phyloP scores from a whole-genome alignment of 2,797 vertebrate species.

The Clarias pachynema region DNA sequence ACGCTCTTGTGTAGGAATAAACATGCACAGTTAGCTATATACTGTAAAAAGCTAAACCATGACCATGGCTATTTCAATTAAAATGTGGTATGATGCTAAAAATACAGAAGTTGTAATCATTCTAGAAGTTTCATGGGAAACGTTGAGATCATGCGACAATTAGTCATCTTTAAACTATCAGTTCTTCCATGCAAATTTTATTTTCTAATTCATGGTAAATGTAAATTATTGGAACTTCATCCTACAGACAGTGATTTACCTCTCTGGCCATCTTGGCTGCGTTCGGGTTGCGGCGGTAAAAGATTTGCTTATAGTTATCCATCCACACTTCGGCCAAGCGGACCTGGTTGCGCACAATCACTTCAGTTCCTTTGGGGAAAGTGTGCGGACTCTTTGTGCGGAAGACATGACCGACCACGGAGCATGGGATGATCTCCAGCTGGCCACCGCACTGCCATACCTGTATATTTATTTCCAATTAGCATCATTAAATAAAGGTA shows the following conservation, averaged over 20 bases:
- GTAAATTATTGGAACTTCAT: background rate
- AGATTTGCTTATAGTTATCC: slow-evolving; percentile 89
- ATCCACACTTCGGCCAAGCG: slow-evolving; percentile 97
- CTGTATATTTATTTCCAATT: slow-evolving; percentile 63
- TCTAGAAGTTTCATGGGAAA: background rate
- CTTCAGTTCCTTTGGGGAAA: slow-evolving; percentile 91
- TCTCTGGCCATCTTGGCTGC: slow-evolving; percentile 84
- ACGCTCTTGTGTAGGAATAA: background rate
- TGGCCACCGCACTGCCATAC: slow-evolving; percentile 97
- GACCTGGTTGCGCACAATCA: slow-evolving; percentile 92
- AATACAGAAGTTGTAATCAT: background rate
- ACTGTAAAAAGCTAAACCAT: background rate
- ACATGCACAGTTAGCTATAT: too few relatives aligned
- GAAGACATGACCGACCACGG: slow-evolving; percentile 95
- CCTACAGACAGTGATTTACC: slow-evolving; percentile 67
- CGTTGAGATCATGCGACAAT: background rate
- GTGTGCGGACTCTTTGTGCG: slow-evolving; percentile 95
- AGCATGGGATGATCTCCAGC: slow-evolving; percentile 94
- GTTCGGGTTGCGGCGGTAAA: slow-evolving; percentile 85
- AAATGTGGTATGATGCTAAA: background rate
- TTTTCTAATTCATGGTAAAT: background rate
- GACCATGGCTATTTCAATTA: background rate
- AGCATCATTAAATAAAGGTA: background rate
- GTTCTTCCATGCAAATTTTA: background rate
- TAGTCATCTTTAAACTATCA: background rate